Evolutionary conservation across 2,797 vertebrate species (phyloP).

Genomic region (Chelidonichthys spinosus): DNA sequence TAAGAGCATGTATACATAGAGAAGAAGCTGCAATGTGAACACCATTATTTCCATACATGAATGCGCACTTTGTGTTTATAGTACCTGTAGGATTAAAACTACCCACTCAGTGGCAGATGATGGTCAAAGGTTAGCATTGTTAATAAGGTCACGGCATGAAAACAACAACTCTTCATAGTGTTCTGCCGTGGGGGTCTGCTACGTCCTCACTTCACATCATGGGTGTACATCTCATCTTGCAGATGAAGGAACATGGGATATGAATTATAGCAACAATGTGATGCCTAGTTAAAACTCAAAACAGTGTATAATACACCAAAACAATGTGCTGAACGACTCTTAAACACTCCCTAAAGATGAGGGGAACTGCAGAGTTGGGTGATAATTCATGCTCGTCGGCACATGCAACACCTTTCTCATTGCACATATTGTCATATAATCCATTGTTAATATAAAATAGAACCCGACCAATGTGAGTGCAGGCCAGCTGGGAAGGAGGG

Average conservation of each 20-base stretch:
- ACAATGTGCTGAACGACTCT: neutral
- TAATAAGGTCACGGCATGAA: neutral
- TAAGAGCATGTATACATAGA: neutral
- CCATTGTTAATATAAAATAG: neutral
- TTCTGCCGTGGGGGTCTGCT: conserved; percentile 1
- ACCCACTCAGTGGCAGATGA: neutral
- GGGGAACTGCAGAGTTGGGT: neutral
- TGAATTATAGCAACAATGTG: neutral
- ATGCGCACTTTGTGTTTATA: neutral
- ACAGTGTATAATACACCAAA: neutral
- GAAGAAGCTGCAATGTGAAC: neutral
- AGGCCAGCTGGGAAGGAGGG: no score
- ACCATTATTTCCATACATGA: neutral
- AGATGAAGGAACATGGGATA: neutral
- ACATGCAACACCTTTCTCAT: neutral
- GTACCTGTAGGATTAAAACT: neutral
- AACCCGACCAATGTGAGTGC: no score
- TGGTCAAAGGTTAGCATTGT: neutral
- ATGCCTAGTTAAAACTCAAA: neutral
- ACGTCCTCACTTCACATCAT: neutral
- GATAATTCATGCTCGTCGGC: neutral
- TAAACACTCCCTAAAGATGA: neutral
- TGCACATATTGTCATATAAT: neutral
- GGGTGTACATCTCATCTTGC: no score
- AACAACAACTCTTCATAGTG: neutral